Evolutionary conservation across 2,113 vertebrate genomes (phyloP).

Genomic region (Sterna hirundo): DNA sequence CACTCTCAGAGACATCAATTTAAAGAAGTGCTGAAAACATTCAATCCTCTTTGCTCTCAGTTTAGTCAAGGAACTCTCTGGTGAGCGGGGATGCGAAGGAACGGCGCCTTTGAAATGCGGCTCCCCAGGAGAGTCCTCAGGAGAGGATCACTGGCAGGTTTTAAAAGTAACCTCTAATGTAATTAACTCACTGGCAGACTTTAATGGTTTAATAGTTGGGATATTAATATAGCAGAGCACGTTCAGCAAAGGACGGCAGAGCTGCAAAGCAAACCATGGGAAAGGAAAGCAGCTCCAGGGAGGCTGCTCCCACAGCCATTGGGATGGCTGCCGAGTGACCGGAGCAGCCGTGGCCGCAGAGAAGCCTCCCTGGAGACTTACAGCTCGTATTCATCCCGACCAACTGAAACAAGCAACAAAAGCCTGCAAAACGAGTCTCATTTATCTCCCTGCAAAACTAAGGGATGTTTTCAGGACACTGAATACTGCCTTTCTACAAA

Average conservation of each 20-base stretch:
- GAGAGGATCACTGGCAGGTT: neutral
- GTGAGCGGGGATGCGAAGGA: neutral
- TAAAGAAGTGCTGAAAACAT: neutral
- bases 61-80: neutral
- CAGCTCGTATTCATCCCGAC: rapidly evolving
- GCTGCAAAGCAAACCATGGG: neutral
- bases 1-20: neutral
- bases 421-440: neutral
- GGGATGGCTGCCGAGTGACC: rapidly evolving
- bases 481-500: neutral
- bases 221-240: neutral
- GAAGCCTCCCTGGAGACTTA: neutral
- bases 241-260: neutral
- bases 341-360: rapidly evolving
- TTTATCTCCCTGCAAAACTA: too few relatives aligned
- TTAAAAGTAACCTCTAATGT: neutral
- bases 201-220: neutral
- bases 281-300: neutral
- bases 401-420: neutral
- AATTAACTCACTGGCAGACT: neutral
- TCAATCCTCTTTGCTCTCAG: neutral
- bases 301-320: neutral
- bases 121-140: neutral
- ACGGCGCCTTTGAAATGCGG: neutral
- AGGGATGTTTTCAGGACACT: rapidly evolving